A percentile compares a stretch with the other conserved stretches of the same genome.
Conservation (phyloP, 64 coral and sea anemone genomes). For the Trachythela sp. region DNA sequence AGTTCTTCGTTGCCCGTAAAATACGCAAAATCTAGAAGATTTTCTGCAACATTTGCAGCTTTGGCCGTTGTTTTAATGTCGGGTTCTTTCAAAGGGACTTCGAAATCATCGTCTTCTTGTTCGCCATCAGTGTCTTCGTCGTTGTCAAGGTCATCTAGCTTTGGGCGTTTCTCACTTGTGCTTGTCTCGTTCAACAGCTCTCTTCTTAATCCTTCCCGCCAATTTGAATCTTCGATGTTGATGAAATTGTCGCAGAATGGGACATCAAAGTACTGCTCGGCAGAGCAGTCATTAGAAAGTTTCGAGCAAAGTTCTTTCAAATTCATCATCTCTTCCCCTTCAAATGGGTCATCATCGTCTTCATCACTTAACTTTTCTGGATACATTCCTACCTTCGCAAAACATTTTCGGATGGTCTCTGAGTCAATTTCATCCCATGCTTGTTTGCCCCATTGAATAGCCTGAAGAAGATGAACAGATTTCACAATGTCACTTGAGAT, state of each 20-base stretch:
- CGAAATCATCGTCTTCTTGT: not conserved
- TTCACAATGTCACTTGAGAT: constrained; percentile 33
- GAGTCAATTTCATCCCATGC: constrained; percentile 31
- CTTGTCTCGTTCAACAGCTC: not conserved
- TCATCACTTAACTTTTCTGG: not conserved
- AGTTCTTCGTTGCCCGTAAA: constrained; percentile 34
- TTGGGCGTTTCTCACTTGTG: not conserved
- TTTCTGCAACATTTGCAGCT: not conserved
- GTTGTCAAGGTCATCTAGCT: not conserved
- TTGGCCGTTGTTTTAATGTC: not conserved
- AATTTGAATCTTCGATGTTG: not conserved
- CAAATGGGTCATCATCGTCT: not conserved
- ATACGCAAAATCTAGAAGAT: constrained; percentile 29
- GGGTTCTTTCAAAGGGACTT: not conserved
- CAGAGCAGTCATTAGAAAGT: not conserved
- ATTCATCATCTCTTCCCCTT: not conserved
- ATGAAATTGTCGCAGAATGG: not conserved
- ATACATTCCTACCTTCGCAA: not conserved
- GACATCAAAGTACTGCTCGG: not conserved
- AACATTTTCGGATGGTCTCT: not conserved
- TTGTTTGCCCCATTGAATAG: constrained; percentile 25
- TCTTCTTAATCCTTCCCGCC: not conserved
- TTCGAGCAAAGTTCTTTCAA: not conserved
- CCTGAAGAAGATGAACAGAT: constrained; percentile 26
- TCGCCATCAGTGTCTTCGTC: not conserved